Percentiles rank a stretch among this genome's conserved stretches.
phyloP scores from a whole-genome alignment of 2,888 invertebrate species.

The Drosophila quinaria region DNA sequence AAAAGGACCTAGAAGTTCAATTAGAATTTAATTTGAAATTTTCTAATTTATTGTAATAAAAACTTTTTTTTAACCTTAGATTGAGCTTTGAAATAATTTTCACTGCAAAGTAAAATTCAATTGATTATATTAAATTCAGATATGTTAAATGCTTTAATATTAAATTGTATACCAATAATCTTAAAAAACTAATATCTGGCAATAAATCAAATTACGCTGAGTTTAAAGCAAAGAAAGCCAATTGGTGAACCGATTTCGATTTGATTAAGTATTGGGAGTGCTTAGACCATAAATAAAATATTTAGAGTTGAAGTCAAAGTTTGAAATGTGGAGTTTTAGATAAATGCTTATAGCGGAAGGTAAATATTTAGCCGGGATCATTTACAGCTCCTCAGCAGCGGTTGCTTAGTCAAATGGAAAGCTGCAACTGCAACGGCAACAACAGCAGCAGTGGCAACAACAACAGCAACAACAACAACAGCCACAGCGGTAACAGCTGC shows the following conservation, averaged over 20 bases:
- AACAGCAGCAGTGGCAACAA: conserved; percentile 21
- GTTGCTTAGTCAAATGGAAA: conserved; percentile 72
- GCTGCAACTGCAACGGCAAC: conserved; percentile 36
- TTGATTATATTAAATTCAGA: no score
- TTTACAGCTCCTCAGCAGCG: conserved; percentile 52
- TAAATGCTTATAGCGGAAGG: conserved; percentile 30
- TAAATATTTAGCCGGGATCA: conserved; percentile 57
- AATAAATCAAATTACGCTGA: not conserved
- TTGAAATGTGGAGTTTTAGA: conserved; percentile 11
- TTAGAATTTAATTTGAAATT: not conserved
- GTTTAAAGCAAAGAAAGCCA: not conserved
- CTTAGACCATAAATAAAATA: conserved; percentile 6
- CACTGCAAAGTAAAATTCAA: not conserved
- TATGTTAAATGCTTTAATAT: not conserved
- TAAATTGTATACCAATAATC: not conserved
- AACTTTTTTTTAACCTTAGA: no score
- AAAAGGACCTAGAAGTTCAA: no score
- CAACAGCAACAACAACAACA: conserved; percentile 7
- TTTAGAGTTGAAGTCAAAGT: not conserved
- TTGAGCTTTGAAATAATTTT: not conserved
- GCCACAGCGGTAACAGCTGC: conserved; percentile 61
- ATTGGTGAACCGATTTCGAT: not conserved
- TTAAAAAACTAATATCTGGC: not conserved
- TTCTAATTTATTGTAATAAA: not conserved
- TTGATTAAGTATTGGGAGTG: conserved; percentile 20